These are phyloP conservation scores for Linyphia triangularis DNA, from an alignment of 2,888 invertebrate species.

Conservation along the genomic window DNA sequence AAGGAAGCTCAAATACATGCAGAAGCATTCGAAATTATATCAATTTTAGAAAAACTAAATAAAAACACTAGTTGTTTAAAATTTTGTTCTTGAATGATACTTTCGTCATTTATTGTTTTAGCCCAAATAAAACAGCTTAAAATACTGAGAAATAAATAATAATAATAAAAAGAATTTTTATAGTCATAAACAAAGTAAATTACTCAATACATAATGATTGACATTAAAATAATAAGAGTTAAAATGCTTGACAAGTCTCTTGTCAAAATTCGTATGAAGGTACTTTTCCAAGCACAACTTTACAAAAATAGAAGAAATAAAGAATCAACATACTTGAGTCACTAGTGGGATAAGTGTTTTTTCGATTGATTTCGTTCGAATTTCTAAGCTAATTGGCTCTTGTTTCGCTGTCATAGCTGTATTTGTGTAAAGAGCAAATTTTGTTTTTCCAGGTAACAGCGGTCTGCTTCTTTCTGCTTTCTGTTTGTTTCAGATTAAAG, in stretches of 20 bases:
- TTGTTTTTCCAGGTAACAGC: background rate
- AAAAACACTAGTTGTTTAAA: too few species aligned
- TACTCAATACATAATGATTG: background rate
- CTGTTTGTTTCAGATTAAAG: constrained; percentile 22
- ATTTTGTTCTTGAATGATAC: too few species aligned
- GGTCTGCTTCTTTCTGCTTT: constrained; percentile 25
- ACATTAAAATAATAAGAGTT: background rate
- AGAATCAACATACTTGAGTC: constrained; percentile 87
- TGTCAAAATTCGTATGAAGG: background rate
- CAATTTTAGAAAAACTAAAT: too few species aligned
- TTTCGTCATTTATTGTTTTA: too few species aligned
- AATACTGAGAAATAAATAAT: too few species aligned
- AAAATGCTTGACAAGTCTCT: background rate
- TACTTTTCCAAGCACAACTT: background rate
- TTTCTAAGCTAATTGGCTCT: constrained; percentile 83
- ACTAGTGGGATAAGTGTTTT: constrained; percentile 95
- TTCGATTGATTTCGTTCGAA: constrained; percentile 96
- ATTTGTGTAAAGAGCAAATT: constrained; percentile 15
- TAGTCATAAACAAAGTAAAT: background rate
- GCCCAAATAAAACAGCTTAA: too few species aligned
- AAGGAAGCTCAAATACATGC: too few species aligned
- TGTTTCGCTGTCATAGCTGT: constrained; percentile 64
- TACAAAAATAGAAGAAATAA: background rate
- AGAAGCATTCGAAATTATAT: too few species aligned
- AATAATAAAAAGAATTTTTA: background rate